These are phyloP conservation scores for Pedionomus torquatus DNA, from an alignment of 2,113 vertebrate genomes.

Conservation along the genomic window DNA sequence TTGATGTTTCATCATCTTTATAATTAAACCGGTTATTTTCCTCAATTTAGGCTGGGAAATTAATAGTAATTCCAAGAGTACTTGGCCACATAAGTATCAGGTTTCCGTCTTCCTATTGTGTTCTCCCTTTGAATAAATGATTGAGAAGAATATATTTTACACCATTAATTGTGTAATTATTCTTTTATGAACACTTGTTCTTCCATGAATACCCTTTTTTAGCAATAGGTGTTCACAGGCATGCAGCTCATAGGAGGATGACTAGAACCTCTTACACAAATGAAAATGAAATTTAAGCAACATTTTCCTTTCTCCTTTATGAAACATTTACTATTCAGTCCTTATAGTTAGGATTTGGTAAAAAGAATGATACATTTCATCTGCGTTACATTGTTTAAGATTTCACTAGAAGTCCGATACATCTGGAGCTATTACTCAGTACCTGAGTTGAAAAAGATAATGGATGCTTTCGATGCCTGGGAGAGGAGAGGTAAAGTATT, in stretches of 20 bases:
- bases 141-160: background rate
- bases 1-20: background rate
- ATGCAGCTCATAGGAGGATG: background rate
- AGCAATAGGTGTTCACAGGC: background rate
- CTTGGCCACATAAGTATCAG: background rate
- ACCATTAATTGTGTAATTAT: background rate
- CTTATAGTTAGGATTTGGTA: background rate
- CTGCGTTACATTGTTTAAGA: background rate
- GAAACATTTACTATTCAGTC: background rate
- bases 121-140: background rate
- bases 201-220: background rate
- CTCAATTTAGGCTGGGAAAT: background rate
- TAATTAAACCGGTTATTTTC: background rate
- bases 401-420: conserved; percentile 38
- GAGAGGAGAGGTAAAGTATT: conserved; percentile 75
- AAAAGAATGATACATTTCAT: background rate
- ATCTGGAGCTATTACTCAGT: conserved; percentile 82
- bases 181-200: background rate
- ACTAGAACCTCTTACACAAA: background rate
- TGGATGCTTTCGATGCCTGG: conserved; percentile 78
- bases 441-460: conserved; percentile 76
- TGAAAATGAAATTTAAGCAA: background rate
- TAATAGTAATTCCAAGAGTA: background rate
- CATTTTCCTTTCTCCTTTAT: background rate
- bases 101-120: background rate